Evolutionary conservation across 2,888 invertebrate species (phyloP).

Genomic region (Epinotia ramella): DNA sequence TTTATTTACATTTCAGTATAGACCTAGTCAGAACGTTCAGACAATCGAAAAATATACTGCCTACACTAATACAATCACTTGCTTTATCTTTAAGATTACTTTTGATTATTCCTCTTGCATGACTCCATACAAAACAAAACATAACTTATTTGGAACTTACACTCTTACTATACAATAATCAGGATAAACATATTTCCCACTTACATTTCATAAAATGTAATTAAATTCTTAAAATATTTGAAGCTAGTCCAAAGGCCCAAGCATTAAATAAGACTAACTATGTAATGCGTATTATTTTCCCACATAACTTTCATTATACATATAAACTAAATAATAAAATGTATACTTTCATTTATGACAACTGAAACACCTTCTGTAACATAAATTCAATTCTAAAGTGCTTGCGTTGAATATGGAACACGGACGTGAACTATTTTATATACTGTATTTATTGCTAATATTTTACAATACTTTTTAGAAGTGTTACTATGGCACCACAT

Average conservation of each 20-base stretch:
- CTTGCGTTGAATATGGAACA: slow-evolving; percentile 35
- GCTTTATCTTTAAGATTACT: slow-evolving; percentile 35
- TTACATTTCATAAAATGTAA: slow-evolving; percentile 64
- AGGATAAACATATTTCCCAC: slow-evolving; percentile 58
- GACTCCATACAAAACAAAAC: slow-evolving; percentile 32
- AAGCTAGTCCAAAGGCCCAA: slow-evolving; percentile 81
- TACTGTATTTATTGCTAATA: slow-evolving; percentile 47
- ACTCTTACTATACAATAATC: slow-evolving; percentile 53
- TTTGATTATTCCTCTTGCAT: slow-evolving; percentile 29
- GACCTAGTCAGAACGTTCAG: slow-evolving; percentile 65
- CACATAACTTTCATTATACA: slow-evolving; percentile 72
- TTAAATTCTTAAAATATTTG: slow-evolving; percentile 70
- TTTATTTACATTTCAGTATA: slow-evolving; percentile 76
- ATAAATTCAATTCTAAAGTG: slow-evolving; percentile 41
- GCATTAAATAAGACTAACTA: slow-evolving; percentile 79
- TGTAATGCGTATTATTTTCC: slow-evolving; percentile 84
- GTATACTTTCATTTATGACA: slow-evolving; percentile 49
- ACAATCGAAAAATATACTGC: slow-evolving; percentile 69
- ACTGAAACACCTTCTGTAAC: slow-evolving; percentile 48
- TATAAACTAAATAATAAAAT: slow-evolving; percentile 70
- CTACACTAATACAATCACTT: slow-evolving; percentile 43
- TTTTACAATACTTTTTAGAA: slow-evolving; percentile 70
- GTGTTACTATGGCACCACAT: slow-evolving; percentile 83
- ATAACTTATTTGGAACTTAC: slow-evolving; percentile 46
- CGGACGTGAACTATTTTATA: slow-evolving; percentile 33